Base-by-base conservation (phyloP, 2,888 invertebrate genomes). In the Formica aserva region DNA sequence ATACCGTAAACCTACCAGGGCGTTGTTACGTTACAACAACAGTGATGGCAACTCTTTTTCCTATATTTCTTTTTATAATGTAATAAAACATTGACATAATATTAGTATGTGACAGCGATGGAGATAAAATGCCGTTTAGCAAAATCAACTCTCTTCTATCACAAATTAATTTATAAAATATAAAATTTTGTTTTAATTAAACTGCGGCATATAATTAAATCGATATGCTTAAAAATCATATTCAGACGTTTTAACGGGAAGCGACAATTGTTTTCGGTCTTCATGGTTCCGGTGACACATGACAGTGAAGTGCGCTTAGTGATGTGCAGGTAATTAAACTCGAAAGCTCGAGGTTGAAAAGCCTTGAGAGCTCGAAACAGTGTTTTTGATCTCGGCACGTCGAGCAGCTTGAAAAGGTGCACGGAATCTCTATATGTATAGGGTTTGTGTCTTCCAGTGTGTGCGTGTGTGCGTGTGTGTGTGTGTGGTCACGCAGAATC, bases 381-480 rank as follows among this genome's bases (percentile, higher is more conserved):
- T 77, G 67, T 77, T 77, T 77, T 77, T 77, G 77, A 77, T 77
- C 67, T 77, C 77, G 5, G 69, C 69, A 77, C 67, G 77, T 67
- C 77, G 77, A n/a, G 55, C 55, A 67, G 67, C n/a, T 77, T 77
- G 67, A 38, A 77, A 75, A 77, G 77, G 38, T 26, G 18, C 66
- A 52, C 18, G 35, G 13, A 77, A 26, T 55, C 38, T 77, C 26
- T 38, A 63, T 38, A 29, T 29, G 29, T 29, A 45, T 48, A 3
- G 41, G 4, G 35, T 65, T 65, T 45, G 45, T 75, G 52, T 52
- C 15, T 45, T 60, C 11, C 5, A 13, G 35, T 35, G 35, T 35
- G 35, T 35, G 8, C 5, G 35, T 35, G 35, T 8, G 35, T 35
- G 35, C 6, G 35, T 45, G 48, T 48, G 48, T 18, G 48, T n/a